Evolutionary conservation across 2,888 invertebrate genomes (phyloP), one percentile per base, ranked within the genome.

Genomic region (Yponomeuta cagnagella): DNA sequence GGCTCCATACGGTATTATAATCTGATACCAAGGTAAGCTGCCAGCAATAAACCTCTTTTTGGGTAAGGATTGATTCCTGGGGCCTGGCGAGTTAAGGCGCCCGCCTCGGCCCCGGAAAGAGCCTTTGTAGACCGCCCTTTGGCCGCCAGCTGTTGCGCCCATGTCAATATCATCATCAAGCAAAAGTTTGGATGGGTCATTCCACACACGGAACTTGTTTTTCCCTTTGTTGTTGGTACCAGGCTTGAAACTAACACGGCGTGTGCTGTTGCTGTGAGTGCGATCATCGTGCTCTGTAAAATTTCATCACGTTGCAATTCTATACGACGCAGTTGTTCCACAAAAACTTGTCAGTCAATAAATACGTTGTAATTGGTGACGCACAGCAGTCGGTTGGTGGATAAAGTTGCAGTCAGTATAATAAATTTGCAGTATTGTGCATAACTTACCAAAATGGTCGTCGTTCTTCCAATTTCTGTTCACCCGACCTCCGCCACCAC

Each of bases 1-100:
- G 9, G 94, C 94, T 23, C 96, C 96, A 83, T 93, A 94, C 4
- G 95, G 95, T 76, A 97, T 92, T 52, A 93, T 93, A 10, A 96
- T 92, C 88, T 95, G 95, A 80, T 95, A 97, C 96, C 96, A 97
- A 70, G 94, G 94, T 33, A 93, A 85, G 8, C 92, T 81, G 63
- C 94, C 93, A 75, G 92, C 86, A 10, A 93, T 78, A 69, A 94
- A 89, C 75, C 87, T 93, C 78, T 93, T 85, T 72, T 85, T 88
- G 0, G 79, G 78, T 67, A 80, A 76, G 31, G 77, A 77, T 9
- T 77, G 71, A 66, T 75, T 77, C 75, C 82, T 81, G 0, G 93
- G 93, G 4, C 83, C 88, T 0, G 93, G 93, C 0, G 93, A 93
- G 43, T 90, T 88, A 1, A 90, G 76, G 3, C 93, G 84, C 0